A percentile compares a stretch with the other conserved stretches of the same genome.
phyloP scores from a whole-genome alignment of 2,797 vertebrate genomes.

The Sebastes itinus region DNA sequence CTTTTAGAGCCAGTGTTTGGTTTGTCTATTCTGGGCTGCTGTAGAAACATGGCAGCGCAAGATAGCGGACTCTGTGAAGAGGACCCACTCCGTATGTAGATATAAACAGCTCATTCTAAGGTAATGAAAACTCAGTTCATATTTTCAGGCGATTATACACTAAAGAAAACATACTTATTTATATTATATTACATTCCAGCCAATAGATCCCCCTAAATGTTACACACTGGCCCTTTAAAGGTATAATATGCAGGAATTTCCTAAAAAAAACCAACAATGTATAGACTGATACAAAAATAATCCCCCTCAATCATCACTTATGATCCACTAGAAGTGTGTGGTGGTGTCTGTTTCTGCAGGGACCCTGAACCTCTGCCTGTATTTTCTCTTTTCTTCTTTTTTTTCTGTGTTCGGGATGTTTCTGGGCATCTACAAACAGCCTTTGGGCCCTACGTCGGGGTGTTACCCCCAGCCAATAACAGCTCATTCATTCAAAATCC shows the following conservation, averaged over 20 bases:
- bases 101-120: background rate
- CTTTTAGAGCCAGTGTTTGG: constrained; percentile 4
- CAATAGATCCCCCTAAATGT: background rate
- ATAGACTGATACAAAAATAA: too few relatives aligned
- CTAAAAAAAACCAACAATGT: too few relatives aligned
- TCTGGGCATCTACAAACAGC: too few relatives aligned
- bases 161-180: background rate
- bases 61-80: background rate
- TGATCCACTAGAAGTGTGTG: too few relatives aligned
- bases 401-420: background rate
- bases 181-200: background rate
- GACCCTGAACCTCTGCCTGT: too few relatives aligned
- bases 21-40: background rate
- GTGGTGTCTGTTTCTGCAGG: too few relatives aligned
- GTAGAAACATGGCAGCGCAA: background rate
- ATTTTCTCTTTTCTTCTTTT: too few relatives aligned
- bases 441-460: too few relatives aligned
- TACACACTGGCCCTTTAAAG: background rate
- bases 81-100: background rate
- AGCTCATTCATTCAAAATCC: too few relatives aligned
- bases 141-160: background rate
- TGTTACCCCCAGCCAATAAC: background rate
- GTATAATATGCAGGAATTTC: too few relatives aligned
- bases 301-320: too few relatives aligned
- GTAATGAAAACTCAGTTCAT: background rate